Percentiles rank a stretch among this genome's conserved stretches.
Conservation (phyloP, 2,113 vertebrate genomes). For the Eretmochelys imbricata region DNA sequence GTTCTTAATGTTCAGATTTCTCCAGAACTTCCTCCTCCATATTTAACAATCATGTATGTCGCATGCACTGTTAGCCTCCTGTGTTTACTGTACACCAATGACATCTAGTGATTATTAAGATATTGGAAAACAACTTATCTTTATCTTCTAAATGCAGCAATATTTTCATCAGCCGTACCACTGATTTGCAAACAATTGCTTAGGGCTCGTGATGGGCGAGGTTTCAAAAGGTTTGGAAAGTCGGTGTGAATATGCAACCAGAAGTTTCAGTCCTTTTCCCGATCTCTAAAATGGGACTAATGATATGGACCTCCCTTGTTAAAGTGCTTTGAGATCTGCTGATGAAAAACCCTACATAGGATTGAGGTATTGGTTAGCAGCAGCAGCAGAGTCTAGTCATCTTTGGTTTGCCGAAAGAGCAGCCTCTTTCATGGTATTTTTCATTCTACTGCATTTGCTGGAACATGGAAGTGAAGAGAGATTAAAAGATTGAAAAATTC, state of each 20-base stretch:
- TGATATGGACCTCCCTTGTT: neutral
- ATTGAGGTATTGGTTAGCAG: neutral
- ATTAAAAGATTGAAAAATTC: neutral
- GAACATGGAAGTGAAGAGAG: neutral
- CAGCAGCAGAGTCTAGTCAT: neutral
- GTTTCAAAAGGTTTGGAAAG: neutral
- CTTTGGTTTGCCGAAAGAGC: neutral
- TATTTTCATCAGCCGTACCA: neutral
- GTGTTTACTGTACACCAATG: neutral
- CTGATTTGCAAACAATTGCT: neutral
- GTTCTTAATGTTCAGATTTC: neutral
- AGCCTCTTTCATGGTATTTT: rapidly evolving
- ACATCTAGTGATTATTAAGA: neutral
- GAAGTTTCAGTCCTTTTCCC: neutral
- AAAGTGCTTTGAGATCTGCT: neutral
- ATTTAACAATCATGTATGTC: neutral
- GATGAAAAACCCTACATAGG: neutral
- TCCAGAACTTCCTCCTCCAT: neutral
- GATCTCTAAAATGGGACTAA: neutral
- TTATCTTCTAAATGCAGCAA: neutral
- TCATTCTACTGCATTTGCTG: neutral
- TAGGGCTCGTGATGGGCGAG: neutral
- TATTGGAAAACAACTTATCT: neutral
- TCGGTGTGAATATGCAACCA: neutral
- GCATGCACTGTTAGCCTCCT: neutral